A percentile compares a stretch with the other conserved stretches of the same genome.
Conservation (phyloP, 2,888 invertebrate genomes). For the Synergus japonicus region DNA sequence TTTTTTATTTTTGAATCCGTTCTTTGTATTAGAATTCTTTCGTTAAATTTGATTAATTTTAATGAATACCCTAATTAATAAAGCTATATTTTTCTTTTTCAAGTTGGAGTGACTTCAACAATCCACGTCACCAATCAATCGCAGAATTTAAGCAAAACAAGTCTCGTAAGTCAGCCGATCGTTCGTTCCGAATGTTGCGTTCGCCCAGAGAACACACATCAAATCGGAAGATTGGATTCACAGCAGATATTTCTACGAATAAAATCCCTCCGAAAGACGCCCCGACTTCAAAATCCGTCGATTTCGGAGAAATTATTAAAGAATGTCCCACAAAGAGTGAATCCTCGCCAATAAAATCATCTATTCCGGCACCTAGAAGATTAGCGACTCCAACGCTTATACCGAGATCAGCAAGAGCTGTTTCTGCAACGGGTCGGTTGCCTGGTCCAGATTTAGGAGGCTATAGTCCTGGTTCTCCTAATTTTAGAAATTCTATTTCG, state of each 20-base stretch:
- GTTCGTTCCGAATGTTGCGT: conserved; percentile 61
- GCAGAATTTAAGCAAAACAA: conserved; percentile 62
- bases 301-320: conserved; percentile 14
- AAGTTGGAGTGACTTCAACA: conserved; percentile 75
- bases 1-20: neutral
- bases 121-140: conserved; percentile 65
- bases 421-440: conserved; percentile 68
- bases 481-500: conserved; percentile 32
- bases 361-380: conserved; percentile 63
- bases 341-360: conserved; percentile 53
- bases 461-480: neutral
- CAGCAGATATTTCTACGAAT: conserved; percentile 49
- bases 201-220: conserved; percentile 59
- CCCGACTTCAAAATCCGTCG: conserved; percentile 44
- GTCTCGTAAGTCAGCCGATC: conserved; percentile 52
- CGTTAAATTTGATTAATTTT: neutral
- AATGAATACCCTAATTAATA: neutral
- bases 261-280: conserved; percentile 50
- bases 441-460: conserved; percentile 58
- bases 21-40: neutral
- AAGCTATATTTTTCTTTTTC: conserved; percentile 49
- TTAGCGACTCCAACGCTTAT: conserved; percentile 65
- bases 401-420: conserved; percentile 68
- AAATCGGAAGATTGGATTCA: conserved; percentile 35
- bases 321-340: conserved; percentile 45